Evolutionary conservation across 1,140 invertebrate genomes (phyloP), one percentile per base, ranked within the genome.

Genomic region (Lepidostoma basale): DNA sequence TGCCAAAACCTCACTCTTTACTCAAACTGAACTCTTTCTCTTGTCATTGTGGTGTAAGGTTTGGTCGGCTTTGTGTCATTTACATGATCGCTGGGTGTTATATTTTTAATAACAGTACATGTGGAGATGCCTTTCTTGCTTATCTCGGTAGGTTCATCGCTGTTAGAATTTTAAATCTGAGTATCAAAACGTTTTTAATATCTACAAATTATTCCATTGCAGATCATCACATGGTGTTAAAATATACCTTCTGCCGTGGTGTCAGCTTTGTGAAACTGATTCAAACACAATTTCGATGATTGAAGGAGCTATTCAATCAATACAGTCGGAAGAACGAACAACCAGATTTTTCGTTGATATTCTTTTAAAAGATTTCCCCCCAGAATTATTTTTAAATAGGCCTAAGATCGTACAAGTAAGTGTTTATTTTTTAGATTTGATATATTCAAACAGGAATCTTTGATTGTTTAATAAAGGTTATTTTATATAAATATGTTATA

Each of bases 301-400:
- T 5, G 84, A 86, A 74, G 84, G 87, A 74, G 81, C 84, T 14
- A 74, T 88, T 2, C 78, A 73, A 60, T 45, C 83, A 69, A 62
- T 80, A 45, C 75, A 83, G 70, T 84, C 79, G 66, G 74, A 81
- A 73, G 74, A 78, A 79, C 72, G 82, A 77, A 74, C 85, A 74
- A 88, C 86, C 75, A 83, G 88, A 60, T 90, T 89, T 74, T 87
- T 90, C 62, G 78, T 77, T 26, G 85, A 89, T 77, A 86, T 90
- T 9, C 84, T 90, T 74, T 75, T 90, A 30, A 81, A 86, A 74
- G 89, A 90, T 76, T 90, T 90, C 78, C 87, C 88, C 42, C 83
- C 87, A 14, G 88, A 90, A 78, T 85, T 90, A 73, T 90, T 90
- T 77, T 78, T 90, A 22, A 89, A 89, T 71, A 82, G 87, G 72